Evolutionary conservation across 2,797 vertebrate species (phyloP), one percentile per base, ranked within the genome.

Genomic region (Alexandromys oeconomus): DNA sequence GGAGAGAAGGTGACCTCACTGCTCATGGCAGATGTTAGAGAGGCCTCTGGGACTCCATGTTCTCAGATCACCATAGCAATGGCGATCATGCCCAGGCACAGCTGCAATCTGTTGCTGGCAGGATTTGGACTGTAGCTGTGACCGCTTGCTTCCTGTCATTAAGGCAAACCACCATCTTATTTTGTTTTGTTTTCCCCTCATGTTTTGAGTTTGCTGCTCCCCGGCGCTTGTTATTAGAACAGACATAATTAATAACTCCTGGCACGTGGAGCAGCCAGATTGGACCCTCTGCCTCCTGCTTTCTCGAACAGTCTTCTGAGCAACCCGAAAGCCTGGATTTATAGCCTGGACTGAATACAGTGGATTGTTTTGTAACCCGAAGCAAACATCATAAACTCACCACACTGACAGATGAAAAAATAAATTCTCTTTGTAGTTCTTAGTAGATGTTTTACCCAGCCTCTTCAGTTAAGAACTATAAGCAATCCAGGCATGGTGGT

Each of bases 161-260:
- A 98, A 97, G 79, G 93, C 92, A 95, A 97, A 92, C 92, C 94
- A 88, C 81, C 95, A 65, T 97, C 97, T 97, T 97, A 95, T 97
- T 98, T 97, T 96, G 97, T 98, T 96, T 98, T 98, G 98, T 98
- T 98, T 98, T 97, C 96, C 87, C 95, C 40, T 87, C 96, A 97
- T 98, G 97, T 98, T 98, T 96, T 98, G 97, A 98, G 98, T 98
- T 98, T 98, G 97, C 97, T 96, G 97, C 98, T 98, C 93, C 96
- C 92, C 97, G 87, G 4, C 77, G 97, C 98, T 98, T 97, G 96
- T 97, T 98, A 98, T 98, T 98, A 98, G 98, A 98, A 97, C 51
- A 96, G 97, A 94, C 91, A 96, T 98, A 98, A 98, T 98, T 98
- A 98, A 98, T 98, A 98, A 98, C 98, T 98, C 92, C 93, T 98